Evolutionary conservation across 2,113 vertebrate species (phyloP).

Genomic region (Trogon surrucura): DNA sequence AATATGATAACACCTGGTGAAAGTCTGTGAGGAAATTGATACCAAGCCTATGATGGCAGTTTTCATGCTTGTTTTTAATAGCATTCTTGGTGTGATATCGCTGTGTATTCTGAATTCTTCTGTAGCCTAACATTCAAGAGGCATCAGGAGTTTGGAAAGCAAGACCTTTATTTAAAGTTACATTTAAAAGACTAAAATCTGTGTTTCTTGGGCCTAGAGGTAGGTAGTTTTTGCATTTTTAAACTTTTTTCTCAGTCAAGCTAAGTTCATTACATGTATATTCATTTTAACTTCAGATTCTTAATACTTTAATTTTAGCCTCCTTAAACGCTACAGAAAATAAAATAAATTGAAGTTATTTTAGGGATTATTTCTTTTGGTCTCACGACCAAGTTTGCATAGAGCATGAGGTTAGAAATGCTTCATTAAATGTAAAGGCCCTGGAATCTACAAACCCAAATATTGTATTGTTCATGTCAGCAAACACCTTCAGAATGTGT

Average conservation of each 20-base stretch:
- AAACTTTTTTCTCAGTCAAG: background rate
- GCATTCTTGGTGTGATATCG: background rate
- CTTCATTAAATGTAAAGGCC: background rate
- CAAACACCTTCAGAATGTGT: background rate
- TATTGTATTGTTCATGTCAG: background rate
- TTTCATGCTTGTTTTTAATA: background rate
- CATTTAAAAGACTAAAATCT: background rate
- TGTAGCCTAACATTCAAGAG: background rate
- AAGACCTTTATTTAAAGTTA: background rate
- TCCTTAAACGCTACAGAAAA: background rate
- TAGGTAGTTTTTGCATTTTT: background rate
- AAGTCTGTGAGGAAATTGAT: background rate
- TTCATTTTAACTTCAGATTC: background rate
- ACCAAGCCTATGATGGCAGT: background rate
- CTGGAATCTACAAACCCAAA: background rate
- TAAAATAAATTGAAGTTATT: background rate
- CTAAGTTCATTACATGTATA: background rate
- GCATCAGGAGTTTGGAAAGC: background rate
- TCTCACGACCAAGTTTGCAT: background rate
- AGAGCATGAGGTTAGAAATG: background rate
- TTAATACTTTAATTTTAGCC: background rate
- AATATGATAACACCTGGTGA: background rate
- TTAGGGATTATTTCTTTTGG: background rate
- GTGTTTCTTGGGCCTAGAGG: background rate
- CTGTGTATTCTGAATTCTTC: background rate